Conservation (phyloP, 2,888 invertebrate species). For the Adelognathus sp. region DNA sequence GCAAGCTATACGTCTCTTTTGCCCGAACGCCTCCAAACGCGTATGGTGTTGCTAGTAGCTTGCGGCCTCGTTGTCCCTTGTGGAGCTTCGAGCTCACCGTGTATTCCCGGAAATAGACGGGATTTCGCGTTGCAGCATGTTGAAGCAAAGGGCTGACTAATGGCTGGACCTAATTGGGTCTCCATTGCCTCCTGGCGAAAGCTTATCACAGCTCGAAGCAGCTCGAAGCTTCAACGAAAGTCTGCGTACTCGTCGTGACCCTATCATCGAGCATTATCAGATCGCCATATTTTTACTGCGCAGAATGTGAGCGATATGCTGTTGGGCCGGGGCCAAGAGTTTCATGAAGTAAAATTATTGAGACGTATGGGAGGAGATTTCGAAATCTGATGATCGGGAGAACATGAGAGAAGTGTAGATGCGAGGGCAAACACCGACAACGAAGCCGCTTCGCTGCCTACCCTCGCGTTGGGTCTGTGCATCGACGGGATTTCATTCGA, state of each 20-base stretch:
- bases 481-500: slow-evolving; percentile 47
- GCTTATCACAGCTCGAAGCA: slow-evolving; percentile 1
- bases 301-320: neutral
- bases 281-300: too few species aligned
- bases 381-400: slow-evolving; percentile 2
- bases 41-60: slow-evolving; percentile 6
- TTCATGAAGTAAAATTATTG: slow-evolving; percentile 7
- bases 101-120: neutral
- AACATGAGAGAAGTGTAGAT: neutral
- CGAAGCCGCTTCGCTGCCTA: slow-evolving; percentile 17
- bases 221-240: too few species aligned
- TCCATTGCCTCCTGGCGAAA: slow-evolving; percentile 5
- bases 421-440: neutral
- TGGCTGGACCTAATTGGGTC: slow-evolving; percentile 77
- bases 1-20: slow-evolving; percentile 37
- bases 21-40: slow-evolving; percentile 21
- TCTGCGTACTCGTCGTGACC: too few species aligned
- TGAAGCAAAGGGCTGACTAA: slow-evolving; percentile 75
- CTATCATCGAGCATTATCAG: too few species aligned
- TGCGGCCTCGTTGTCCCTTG: neutral
- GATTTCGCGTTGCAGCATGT: slow-evolving; percentile 48
- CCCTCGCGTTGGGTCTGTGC: slow-evolving; percentile 13
- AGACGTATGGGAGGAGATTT: neutral
- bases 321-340: neutral
- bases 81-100: neutral